phyloP scores from a whole-genome alignment of 2,888 invertebrate species.

The Microplitis manilae region DNA sequence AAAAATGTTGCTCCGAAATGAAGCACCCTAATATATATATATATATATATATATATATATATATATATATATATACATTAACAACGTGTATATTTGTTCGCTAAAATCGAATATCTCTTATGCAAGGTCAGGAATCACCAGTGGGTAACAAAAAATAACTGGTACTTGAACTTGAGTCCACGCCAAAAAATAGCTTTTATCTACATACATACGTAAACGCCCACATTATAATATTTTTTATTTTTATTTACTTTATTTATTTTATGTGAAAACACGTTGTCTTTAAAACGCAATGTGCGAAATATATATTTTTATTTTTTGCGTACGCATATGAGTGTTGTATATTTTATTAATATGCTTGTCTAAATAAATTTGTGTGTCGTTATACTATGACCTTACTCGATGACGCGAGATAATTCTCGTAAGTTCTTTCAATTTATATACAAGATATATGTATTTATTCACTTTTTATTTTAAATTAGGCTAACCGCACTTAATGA shows the following conservation, averaged over 20 bases:
- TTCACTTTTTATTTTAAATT: not conserved
- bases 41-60: no score
- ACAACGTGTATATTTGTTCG: slow-evolving; percentile 4
- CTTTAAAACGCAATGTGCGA: not conserved
- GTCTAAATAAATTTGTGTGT: not conserved
- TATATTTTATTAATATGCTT: not conserved
- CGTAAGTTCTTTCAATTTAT: not conserved
- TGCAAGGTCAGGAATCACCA: slow-evolving; percentile 45
- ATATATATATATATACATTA: slow-evolving; percentile 5
- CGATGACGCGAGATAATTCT: slow-evolving; percentile 11
- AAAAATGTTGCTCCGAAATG: no score
- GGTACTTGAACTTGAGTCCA: slow-evolving; percentile 48
- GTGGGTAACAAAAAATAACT: slow-evolving; percentile 31
- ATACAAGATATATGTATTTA: no score
- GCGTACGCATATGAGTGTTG: not conserved
- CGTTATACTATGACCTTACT: slow-evolving; percentile 1
- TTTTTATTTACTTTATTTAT: not conserved
- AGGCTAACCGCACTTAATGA: not conserved
- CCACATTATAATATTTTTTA: slow-evolving; percentile 36
- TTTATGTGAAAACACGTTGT: not conserved
- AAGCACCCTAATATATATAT: not conserved
- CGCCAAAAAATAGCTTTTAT: slow-evolving; percentile 48
- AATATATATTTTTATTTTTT: slow-evolving; percentile 5
- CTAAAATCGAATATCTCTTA: slow-evolving; percentile 30
- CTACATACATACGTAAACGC: slow-evolving; percentile 34